These are phyloP conservation scores for Zenarchopterus dispar DNA, from an alignment of 2,797 vertebrate genomes.

Conservation along the genomic window DNA sequence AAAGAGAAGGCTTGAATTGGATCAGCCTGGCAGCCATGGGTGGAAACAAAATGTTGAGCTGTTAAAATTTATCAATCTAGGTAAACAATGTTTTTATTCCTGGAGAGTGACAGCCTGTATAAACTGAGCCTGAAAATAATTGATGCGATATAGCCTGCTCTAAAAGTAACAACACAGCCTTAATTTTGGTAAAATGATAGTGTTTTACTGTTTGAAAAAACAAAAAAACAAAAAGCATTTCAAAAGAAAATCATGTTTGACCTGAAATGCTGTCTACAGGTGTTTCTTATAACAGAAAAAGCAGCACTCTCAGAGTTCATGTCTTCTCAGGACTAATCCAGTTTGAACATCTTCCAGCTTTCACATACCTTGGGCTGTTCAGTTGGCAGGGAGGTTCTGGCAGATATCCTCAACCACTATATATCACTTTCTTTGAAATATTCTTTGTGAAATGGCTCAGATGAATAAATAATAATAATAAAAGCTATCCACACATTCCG, in stretches of 20 bases:
- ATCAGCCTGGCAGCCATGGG: slow-evolving; percentile 38
- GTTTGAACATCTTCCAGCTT: slow-evolving; percentile 66
- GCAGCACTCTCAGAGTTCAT: slow-evolving; percentile 68
- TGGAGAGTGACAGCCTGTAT: too few relatives aligned
- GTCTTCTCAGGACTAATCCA: slow-evolving; percentile 62
- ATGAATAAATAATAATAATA: slow-evolving; percentile 64
- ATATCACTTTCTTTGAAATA: slow-evolving; percentile 43
- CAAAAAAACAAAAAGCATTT: slow-evolving; percentile 3
- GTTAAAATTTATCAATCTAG: slow-evolving; percentile 41
- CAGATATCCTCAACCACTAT: slow-evolving; percentile 39
- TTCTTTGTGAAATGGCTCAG: slow-evolving; percentile 50
- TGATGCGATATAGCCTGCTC: too few relatives aligned
- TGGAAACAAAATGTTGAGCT: slow-evolving; percentile 42
- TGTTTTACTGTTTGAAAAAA: not conserved
- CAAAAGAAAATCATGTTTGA: slow-evolving; percentile 15
- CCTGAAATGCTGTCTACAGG: slow-evolving; percentile 32
- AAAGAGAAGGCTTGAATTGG: slow-evolving; percentile 35
- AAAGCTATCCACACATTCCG: slow-evolving; percentile 54
- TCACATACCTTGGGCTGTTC: slow-evolving; percentile 60
- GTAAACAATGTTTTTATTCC: slow-evolving; percentile 3
- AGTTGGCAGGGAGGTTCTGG: slow-evolving; percentile 59
- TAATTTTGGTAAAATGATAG: not conserved
- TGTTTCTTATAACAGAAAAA: slow-evolving; percentile 59
- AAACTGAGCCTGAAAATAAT: too few relatives aligned
- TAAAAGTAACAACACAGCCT: not conserved